A percentile compares a stretch with the other conserved stretches of the same genome.
phyloP scores from a whole-genome alignment of 1,140 invertebrate species.

The Formica exsecta region DNA sequence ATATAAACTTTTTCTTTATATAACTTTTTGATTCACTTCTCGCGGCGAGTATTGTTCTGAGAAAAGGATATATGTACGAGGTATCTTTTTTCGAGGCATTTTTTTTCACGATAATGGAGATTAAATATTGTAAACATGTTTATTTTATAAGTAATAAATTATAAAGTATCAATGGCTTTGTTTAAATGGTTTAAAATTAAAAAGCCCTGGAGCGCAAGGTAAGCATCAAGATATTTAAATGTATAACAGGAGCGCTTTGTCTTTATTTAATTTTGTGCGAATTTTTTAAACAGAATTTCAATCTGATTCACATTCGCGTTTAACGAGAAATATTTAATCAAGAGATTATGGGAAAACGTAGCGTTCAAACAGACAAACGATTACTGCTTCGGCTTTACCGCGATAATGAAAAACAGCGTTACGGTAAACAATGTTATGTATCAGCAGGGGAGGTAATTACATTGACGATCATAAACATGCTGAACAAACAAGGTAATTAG shows the following conservation, averaged over 20 bases:
- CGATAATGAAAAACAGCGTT: slow-evolving; percentile 40
- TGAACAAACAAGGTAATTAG: slow-evolving; percentile 56
- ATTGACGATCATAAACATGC: slow-evolving; percentile 43
- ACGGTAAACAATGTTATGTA: slow-evolving; percentile 33
- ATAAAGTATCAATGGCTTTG: neutral
- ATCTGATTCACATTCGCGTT: neutral
- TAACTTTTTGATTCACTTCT: slow-evolving; percentile 30
- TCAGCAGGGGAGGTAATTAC: slow-evolving; percentile 33
- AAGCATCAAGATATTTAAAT: slow-evolving; percentile 12
- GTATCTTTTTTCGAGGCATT: neutral
- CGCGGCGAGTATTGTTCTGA: neutral
- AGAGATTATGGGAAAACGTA: neutral
- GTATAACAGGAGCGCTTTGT: neutral
- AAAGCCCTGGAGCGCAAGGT: neutral
- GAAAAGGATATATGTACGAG: neutral
- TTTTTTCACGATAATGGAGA: neutral
- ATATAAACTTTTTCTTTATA: slow-evolving; percentile 52
- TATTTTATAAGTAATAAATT: neutral
- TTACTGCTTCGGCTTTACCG: neutral
- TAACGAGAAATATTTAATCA: slow-evolving; percentile 24
- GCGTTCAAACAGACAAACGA: neutral
- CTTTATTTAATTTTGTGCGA: neutral
- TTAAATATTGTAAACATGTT: neutral
- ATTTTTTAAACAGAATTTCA: slow-evolving; percentile 1
- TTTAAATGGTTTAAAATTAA: slow-evolving; percentile 19